Base-by-base conservation (phyloP, 2,113 vertebrate species). In the Mionectes macconnelli region DNA sequence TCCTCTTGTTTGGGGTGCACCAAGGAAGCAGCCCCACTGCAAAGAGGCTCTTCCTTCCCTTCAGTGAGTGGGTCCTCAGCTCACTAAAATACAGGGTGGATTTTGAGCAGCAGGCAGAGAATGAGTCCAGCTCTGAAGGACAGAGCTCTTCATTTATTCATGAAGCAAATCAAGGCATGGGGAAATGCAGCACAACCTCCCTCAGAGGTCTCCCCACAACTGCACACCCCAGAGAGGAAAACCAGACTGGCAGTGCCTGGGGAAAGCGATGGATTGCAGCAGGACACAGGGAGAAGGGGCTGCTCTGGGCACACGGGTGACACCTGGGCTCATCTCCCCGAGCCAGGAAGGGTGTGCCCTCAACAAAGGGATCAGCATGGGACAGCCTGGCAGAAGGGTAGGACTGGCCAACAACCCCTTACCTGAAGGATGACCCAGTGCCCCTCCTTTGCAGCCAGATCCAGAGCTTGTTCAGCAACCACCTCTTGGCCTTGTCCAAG, bases 361-460 rank as follows among this genome's bases (percentile, higher is more conserved):
- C 4, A 1, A 1, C 2, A 33, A 13, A 31, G 30, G 30, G 49
- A 20, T 5, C 50, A 59, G 40, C 28, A 9, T 2, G 23, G 17
- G 39, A 53, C 28, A 22, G 31, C 39, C 45, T 9, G 10, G 44
- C 44, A 64, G 74, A 12, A 30, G 3, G 5, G 31, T 49, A n/a
- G 69, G 18, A 4, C 33, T 47, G 52, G 15, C 60, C 33, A 45
- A 28, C 4, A 20, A 14, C 6, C 12, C 7, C 3, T 0, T 98
- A 98, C 99, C 99, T 99, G 99, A 42, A 99, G 96, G 95, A 99
- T 99, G 69, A 99, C 99, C 99, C 99, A 99, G 94, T 99, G 99
- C 6, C 99, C 99, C 18, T 98, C 98, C 91, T 95, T 95, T 0
- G 99, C 98, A 64, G 99, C 99, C 68, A 99, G 49, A 33, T 98